Percentiles rank a stretch among this genome's conserved stretches.
Evolutionary conservation across 1,140 invertebrate species (phyloP).

Genomic region (Wiebesia pumilae): DNA sequence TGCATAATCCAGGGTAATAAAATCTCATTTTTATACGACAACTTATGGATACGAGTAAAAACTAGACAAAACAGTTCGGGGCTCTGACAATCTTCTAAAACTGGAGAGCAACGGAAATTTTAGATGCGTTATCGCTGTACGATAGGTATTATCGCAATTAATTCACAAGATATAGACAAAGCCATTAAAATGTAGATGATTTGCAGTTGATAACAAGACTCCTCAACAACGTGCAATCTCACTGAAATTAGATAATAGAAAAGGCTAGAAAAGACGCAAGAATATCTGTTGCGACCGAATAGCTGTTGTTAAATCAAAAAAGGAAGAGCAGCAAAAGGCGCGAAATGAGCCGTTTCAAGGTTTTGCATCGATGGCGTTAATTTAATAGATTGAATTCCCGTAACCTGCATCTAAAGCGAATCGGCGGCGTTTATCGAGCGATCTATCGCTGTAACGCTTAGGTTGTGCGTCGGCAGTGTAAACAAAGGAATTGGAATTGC

Average conservation of each 20-base stretch:
- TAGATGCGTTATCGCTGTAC: background rate
- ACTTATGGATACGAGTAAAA: background rate
- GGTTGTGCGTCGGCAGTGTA: too few species aligned
- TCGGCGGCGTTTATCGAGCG: too few species aligned
- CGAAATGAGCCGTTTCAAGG: too few species aligned
- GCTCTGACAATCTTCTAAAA: background rate
- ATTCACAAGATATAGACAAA: background rate
- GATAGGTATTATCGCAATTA: background rate
- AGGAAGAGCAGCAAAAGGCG: too few species aligned
- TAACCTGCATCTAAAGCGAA: background rate
- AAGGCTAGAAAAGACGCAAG: too few species aligned
- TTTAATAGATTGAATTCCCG: background rate
- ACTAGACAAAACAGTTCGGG: background rate
- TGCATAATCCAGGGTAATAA: background rate
- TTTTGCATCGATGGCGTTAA: too few species aligned
- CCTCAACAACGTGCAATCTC: background rate
- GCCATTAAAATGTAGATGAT: background rate
- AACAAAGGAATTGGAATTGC: background rate
- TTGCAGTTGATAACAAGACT: background rate
- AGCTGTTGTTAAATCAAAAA: too few species aligned
- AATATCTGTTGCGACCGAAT: too few species aligned
- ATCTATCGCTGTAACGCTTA: too few species aligned
- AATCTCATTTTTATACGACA: background rate
- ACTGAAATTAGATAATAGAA: background rate
- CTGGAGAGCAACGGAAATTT: background rate